A percentile compares a stretch with the other conserved stretches of the same genome.
Conservation (phyloP, 2,797 vertebrate species). For the Masticophis lateralis region DNA sequence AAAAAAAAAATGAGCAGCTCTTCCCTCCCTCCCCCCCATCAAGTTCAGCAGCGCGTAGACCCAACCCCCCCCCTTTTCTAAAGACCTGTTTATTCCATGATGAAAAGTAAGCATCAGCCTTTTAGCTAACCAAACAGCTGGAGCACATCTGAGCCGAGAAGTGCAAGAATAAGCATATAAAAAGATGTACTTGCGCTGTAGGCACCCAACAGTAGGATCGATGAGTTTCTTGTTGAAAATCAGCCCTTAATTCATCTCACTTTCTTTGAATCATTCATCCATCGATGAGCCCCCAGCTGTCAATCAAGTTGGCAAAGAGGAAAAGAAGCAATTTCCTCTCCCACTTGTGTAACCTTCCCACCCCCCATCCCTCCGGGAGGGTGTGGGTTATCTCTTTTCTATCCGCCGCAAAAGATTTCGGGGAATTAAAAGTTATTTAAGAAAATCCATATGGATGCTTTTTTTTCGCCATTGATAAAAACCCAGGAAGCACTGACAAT, state of each 20-base stretch:
- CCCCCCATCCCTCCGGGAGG: background rate
- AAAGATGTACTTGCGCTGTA: slow-evolving; percentile 29
- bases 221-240: slow-evolving; percentile 17
- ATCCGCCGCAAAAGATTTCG: background rate
- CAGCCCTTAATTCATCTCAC: slow-evolving; percentile 4
- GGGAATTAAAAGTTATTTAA: background rate
- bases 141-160: slow-evolving; percentile 3
- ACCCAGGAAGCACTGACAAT: too few species aligned
- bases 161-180: background rate
- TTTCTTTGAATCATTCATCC: slow-evolving; percentile 14
- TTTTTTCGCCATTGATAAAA: background rate
- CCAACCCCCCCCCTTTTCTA: background rate
- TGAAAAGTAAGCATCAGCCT: slow-evolving; percentile 29
- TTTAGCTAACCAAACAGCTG: slow-evolving; percentile 48
- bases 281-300: background rate
- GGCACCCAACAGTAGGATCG: slow-evolving; percentile 33
- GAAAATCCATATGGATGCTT: background rate
- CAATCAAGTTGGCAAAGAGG: background rate
- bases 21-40: too few species aligned
- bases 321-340: background rate
- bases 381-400: background rate
- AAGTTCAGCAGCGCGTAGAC: background rate
- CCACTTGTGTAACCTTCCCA: background rate
- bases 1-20: background rate
- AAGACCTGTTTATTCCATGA: background rate